A percentile compares a stretch with the other conserved stretches of the same genome.
These are phyloP conservation scores for Lampris megalopsis DNA, from an alignment of 2,113 vertebrate genomes.

Conservation along the genomic window DNA sequence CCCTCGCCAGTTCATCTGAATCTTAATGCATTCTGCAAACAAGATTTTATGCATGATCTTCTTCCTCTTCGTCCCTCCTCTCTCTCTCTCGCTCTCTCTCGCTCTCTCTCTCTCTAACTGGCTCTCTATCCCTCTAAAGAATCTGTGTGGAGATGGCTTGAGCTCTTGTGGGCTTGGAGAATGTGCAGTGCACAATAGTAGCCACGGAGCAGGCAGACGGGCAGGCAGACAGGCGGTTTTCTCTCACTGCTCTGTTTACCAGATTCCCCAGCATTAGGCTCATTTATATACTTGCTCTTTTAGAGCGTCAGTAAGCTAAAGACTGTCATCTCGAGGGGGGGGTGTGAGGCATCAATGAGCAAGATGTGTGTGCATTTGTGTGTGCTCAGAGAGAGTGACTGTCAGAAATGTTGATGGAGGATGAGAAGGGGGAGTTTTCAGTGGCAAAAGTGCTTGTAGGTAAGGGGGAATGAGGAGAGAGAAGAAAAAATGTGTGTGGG, in stretches of 20 bases:
- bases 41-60: conserved; percentile 88
- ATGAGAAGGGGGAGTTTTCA: conserved; percentile 54
- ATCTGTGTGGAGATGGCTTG: conserved; percentile 80
- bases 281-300: conserved; percentile 74
- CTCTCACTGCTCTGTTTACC: conserved; percentile 80
- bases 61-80: conserved; percentile 64
- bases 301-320: conserved; percentile 55
- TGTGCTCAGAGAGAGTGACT: not conserved
- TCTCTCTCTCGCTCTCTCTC: conserved; percentile 57
- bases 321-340: conserved; percentile 44
- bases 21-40: conserved; percentile 85
- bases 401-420: conserved; percentile 42
- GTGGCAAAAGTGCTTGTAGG: conserved; percentile 31
- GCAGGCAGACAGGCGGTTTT: conserved; percentile 70
- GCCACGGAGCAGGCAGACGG: conserved; percentile 69
- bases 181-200: conserved; percentile 82
- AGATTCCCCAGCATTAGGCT: conserved; percentile 79
- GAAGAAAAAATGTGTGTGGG: conserved; percentile 44
- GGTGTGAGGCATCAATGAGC: conserved; percentile 22
- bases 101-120: conserved; percentile 70
- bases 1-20: conserved; percentile 84
- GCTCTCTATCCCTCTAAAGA: conserved; percentile 77
- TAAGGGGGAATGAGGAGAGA: conserved; percentile 29
- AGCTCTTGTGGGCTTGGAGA: conserved; percentile 82
- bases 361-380: conserved; percentile 16